A percentile compares a stretch with the other conserved stretches of the same genome.
Conservation (phyloP, 1,140 invertebrate species). For the Drosophila teissieri region DNA sequence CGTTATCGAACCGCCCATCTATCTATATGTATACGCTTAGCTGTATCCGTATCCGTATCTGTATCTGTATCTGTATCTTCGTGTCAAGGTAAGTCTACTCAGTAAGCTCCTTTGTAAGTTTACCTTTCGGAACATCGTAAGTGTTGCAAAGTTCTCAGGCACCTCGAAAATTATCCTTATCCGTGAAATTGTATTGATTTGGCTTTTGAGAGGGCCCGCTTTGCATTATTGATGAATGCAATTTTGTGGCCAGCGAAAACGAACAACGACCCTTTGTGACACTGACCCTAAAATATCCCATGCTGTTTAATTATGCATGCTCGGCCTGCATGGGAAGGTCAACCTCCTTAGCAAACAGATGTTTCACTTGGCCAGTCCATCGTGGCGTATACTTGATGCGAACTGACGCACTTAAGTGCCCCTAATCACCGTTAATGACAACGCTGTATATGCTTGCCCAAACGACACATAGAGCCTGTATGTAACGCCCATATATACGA, state of each 20-base stretch:
- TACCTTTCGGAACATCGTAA: conserved; percentile 20
- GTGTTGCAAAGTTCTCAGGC: conserved; percentile 71
- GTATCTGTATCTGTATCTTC: conserved; percentile 49
- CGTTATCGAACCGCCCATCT: conserved; percentile 49
- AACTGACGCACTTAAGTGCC: conserved; percentile 20
- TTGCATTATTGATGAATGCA: conserved; percentile 55
- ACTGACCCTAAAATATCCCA: conserved; percentile 44
- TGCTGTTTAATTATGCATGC: conserved; percentile 31
- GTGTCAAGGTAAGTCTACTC: conserved; percentile 63
- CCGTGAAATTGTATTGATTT: conserved; percentile 20
- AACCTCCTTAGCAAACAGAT: conserved; percentile 42
- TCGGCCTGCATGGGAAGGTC: conserved; percentile 6
- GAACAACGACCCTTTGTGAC: conserved; percentile 33
- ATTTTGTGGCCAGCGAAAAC: conserved; percentile 30
- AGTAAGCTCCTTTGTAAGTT: not conserved
- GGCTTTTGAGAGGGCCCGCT: not conserved
- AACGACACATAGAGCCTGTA: conserved; percentile 17
- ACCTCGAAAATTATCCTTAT: not conserved
- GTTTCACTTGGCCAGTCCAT: conserved; percentile 31
- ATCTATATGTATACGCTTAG: conserved; percentile 45
- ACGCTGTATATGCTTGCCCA: conserved; percentile 25
- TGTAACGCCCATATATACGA: conserved; percentile 6
- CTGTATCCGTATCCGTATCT: conserved; percentile 26
- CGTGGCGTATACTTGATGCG: conserved; percentile 44
- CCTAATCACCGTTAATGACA: conserved; percentile 59